A percentile compares a stretch with the other conserved stretches of the same genome.
Conservation (phyloP, 2,888 invertebrate species). For the Ennomos quercinarius region DNA sequence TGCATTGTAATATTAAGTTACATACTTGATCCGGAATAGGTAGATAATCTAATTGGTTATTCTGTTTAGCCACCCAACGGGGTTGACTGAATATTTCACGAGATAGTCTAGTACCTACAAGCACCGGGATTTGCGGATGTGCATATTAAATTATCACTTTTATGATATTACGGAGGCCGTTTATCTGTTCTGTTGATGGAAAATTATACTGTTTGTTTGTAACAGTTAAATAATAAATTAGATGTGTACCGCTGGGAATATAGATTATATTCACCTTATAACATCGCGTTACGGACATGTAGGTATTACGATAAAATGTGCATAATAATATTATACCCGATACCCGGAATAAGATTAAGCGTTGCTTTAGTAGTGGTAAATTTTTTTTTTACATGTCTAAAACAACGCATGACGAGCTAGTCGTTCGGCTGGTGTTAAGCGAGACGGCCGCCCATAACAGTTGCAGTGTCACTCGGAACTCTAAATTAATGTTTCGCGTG, state of each 20-base stretch:
- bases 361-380: too few relatives aligned
- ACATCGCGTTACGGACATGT: too few relatives aligned
- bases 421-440: too few relatives aligned
- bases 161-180: conserved; percentile 38
- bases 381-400: too few relatives aligned
- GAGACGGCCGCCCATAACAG: too few relatives aligned
- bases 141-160: conserved; percentile 69
- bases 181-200: conserved; percentile 27
- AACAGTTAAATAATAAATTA: conserved; percentile 23
- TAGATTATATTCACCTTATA: too few relatives aligned
- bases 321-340: too few relatives aligned
- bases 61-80: conserved; percentile 67
- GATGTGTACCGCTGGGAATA: conserved; percentile 9
- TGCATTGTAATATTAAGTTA: conserved; percentile 22
- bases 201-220: conserved; percentile 28
- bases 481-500: too few relatives aligned
- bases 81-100: conserved; percentile 70
- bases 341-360: too few relatives aligned
- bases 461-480: too few relatives aligned
- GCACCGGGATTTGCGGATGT: conserved; percentile 55
- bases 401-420: too few relatives aligned
- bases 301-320: too few relatives aligned
- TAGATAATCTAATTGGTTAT: conserved; percentile 65
- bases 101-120: conserved; percentile 59
- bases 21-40: conserved; percentile 36